Evolutionary conservation across 1,140 invertebrate genomes (phyloP).

Genomic region (Drosophila suzukii): DNA sequence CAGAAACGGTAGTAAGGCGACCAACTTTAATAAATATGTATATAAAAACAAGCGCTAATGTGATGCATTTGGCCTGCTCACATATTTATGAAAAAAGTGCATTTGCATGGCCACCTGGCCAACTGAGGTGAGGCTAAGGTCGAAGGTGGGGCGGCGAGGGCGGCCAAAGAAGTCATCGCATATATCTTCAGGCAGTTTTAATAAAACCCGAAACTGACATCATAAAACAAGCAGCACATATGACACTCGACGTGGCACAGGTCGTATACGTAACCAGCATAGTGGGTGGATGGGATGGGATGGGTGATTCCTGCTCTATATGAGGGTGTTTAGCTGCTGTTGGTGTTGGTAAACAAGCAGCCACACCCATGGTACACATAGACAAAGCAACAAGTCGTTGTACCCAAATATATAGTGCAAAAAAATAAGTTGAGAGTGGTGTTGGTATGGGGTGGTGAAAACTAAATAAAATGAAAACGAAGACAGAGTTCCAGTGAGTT

Average conservation of each 20-base stretch:
- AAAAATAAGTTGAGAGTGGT: conserved; percentile 22
- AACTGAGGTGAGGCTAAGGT: conserved; percentile 36
- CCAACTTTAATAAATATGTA: conserved; percentile 44
- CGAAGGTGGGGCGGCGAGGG: neutral
- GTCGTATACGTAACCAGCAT: conserved; percentile 69
- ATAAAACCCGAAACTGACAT: conserved; percentile 82
- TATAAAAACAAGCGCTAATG: conserved; percentile 42
- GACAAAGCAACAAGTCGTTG: conserved; percentile 81
- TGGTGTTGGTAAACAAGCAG: conserved; percentile 49
- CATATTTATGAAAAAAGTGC: conserved; percentile 75
- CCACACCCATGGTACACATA: conserved; percentile 67
- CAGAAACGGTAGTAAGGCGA: conserved; percentile 5
- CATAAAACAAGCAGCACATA: conserved; percentile 76
- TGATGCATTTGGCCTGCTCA: conserved; percentile 74
- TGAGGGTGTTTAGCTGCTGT: conserved; percentile 15
- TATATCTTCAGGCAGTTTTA: conserved; percentile 79
- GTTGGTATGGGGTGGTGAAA: conserved; percentile 15
- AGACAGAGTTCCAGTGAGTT: conserved; percentile 39
- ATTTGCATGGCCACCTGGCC: conserved; percentile 62
- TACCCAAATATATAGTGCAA: conserved; percentile 75
- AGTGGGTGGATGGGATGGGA: conserved; percentile 4
- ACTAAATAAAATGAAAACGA: conserved; percentile 73
- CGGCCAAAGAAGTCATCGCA: conserved; percentile 24
- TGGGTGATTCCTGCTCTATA: neutral
- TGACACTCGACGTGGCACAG: conserved; percentile 67